phyloP scores from a whole-genome alignment of 2,113 vertebrate genomes.

The Odontophorus gujanensis region DNA sequence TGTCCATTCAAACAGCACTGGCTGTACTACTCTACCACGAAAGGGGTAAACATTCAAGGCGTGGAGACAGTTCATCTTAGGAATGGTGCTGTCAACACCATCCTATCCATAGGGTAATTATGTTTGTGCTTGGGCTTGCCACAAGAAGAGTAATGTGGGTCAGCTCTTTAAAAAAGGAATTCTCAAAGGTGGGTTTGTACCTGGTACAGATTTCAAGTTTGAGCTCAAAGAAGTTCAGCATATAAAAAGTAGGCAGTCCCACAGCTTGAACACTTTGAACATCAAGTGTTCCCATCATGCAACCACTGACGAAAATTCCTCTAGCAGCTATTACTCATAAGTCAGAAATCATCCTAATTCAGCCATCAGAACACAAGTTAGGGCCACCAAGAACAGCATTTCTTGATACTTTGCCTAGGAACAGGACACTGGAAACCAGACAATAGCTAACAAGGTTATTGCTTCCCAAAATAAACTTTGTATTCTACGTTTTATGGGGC shows the following conservation, averaged over 20 bases:
- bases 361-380: neutral
- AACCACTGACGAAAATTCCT: neutral
- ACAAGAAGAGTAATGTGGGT: neutral
- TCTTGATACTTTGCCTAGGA: neutral
- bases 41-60: neutral
- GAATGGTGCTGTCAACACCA: neutral
- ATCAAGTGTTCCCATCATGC: neutral
- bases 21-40: neutral
- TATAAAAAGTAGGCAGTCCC: neutral
- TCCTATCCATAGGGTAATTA: neutral
- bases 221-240: neutral
- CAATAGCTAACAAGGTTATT: neutral
- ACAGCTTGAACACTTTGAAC: neutral
- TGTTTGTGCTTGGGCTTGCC: neutral
- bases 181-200: neutral
- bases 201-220: neutral
- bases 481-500: neutral
- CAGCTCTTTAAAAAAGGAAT: neutral
- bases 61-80: accelerated
- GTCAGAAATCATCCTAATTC: neutral
- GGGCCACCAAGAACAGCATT: neutral
- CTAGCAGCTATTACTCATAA: neutral
- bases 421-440: neutral
- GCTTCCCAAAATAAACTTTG: neutral
- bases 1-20: neutral